Base-by-base conservation (phyloP, 2,888 invertebrate species). In the Apodemia hepburni region DNA sequence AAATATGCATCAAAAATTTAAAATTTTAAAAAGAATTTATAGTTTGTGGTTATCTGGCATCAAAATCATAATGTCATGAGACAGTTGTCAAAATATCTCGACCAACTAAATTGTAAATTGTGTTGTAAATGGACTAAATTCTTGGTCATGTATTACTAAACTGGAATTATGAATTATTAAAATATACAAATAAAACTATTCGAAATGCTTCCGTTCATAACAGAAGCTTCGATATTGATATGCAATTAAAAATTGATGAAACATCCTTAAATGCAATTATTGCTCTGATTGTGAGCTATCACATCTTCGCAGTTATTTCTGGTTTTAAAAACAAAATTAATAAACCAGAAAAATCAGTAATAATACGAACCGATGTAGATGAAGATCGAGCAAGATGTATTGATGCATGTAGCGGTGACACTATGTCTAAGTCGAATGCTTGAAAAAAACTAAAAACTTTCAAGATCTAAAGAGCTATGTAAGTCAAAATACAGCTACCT, bases 201-300 rank as follows among this genome's bases (percentile, higher is more conserved):
- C 79, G 83, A 74, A 71, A 86, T 85, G 85, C 74, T 75, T 66
- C 74, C 73, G 64, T 66, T 71, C 64, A 65, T 64, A 66, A 59
- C 66, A 47, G 47, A 1, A 47, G 17, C n/a, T 61, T 61, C 61
- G 68, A 57, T 64, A 72, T 71, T 77, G 85, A 74, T 84, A 87
- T 88, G 87, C 67, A 70, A 77, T 72, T 74, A 71, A 68, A 71
- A 59, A 38, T 38, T 38, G 11, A 38, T 12, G 12, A 38, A 12
- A 12, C 12, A 12, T 72, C 68, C 69, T 18, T 81, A 76, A 81
- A 82, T 61, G 71, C 74, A 70, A 29, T 78, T 9, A 73, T 81
- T 70, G 69, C 71, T 60, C 58, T 82, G 18, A 69, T 82, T 15
- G 79, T 78, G 17, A 70, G 76, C n/a, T 70, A 78, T 59, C 87